phyloP scores from a whole-genome alignment of 1,140 invertebrate genomes.

The Hestina assimilis region DNA sequence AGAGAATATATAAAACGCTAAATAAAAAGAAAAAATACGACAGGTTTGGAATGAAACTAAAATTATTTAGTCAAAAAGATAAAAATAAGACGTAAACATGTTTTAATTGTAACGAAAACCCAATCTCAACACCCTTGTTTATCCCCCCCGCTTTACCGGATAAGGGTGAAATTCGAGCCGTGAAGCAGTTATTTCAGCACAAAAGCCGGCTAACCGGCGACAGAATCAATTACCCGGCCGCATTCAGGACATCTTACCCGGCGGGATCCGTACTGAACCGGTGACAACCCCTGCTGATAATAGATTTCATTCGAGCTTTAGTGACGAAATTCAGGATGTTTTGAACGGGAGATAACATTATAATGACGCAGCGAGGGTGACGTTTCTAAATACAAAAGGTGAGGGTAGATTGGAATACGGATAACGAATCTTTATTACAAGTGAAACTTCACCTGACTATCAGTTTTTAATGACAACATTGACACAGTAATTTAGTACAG shows the following conservation, averaged over 20 bases:
- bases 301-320: background rate
- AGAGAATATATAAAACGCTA: too few relatives aligned
- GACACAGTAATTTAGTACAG: too few relatives aligned
- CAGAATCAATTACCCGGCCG: constrained; percentile 12
- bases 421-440: too few relatives aligned
- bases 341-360: background rate
- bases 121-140: background rate
- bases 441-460: too few relatives aligned
- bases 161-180: background rate
- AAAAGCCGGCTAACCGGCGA: constrained; percentile 3
- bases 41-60: too few relatives aligned
- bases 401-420: too few relatives aligned
- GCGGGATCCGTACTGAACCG: background rate
- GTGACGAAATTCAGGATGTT: background rate
- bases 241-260: constrained; percentile 6
- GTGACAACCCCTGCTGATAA: background rate
- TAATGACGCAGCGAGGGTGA: too few relatives aligned
- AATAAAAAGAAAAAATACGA: too few relatives aligned
- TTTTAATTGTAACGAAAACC: background rate
- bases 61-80: too few relatives aligned
- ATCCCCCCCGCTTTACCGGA: background rate
- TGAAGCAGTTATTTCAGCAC: background rate
- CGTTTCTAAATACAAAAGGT: too few relatives aligned
- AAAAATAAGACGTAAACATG: background rate
- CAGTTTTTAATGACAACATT: too few relatives aligned